These are phyloP conservation scores for Diplolepis rosae DNA, from an alignment of 2,888 invertebrate species.

Conservation along the genomic window DNA sequence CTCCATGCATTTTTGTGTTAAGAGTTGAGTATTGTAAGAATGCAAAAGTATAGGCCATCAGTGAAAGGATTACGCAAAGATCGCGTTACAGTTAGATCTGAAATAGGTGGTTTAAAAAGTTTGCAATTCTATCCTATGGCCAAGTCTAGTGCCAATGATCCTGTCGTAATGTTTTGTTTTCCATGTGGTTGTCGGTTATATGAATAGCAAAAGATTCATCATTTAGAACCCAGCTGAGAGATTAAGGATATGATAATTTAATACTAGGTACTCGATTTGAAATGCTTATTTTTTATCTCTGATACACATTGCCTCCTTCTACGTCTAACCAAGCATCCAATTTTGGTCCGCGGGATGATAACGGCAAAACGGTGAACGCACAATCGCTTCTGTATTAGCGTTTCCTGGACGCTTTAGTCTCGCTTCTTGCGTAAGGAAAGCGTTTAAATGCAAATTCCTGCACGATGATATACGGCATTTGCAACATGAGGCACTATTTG, in stretches of 20 bases:
- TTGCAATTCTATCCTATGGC: constrained; percentile 17
- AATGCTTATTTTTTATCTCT: neutral
- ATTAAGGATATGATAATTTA: neutral
- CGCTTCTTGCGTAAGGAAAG: constrained; percentile 46
- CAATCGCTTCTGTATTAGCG: constrained; percentile 46
- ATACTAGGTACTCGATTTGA: neutral
- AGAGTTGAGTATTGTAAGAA: no score
- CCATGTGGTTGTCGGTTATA: neutral
- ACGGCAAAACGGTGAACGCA: constrained; percentile 36
- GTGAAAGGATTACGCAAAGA: constrained; percentile 12
- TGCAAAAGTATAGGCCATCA: constrained; percentile 4
- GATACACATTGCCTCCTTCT: neutral
- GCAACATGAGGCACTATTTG: constrained; percentile 39
- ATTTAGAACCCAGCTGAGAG: neutral
- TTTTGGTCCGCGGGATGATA: constrained; percentile 42
- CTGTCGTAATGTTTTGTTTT: constrained; percentile 1
- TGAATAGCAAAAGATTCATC: neutral
- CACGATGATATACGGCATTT: constrained; percentile 36
- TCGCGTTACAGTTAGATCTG: constrained; percentile 11
- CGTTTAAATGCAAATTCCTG: constrained; percentile 49
- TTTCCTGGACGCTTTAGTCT: constrained; percentile 48
- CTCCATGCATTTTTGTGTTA: no score
- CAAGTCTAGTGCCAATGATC: neutral
- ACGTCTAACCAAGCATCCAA: constrained; percentile 34
- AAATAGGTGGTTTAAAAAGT: neutral